Evolutionary conservation across 2,888 invertebrate genomes (phyloP).

Genomic region (Matsumyia berberina): DNA sequence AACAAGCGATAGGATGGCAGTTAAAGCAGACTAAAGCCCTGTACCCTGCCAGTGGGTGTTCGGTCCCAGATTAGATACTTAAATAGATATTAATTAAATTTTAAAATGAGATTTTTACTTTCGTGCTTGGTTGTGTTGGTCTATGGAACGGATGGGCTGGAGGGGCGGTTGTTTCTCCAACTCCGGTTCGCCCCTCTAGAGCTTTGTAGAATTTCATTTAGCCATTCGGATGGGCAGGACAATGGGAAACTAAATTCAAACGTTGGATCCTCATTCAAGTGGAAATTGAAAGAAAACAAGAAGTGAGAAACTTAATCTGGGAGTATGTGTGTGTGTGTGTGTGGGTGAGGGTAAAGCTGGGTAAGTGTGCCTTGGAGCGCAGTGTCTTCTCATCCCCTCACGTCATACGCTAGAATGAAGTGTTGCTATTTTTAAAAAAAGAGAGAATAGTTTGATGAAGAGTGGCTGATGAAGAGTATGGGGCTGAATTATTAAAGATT

Average conservation of each 20-base stretch:
- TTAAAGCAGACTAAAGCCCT: conserved; percentile 24
- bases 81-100: conserved; percentile 74
- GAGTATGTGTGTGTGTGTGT: background rate
- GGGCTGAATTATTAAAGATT: background rate
- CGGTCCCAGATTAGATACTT: conserved; percentile 61
- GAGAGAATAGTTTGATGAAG: conserved; percentile 1
- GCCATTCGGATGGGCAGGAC: conserved; percentile 44
- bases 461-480: background rate
- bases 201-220: conserved; percentile 46
- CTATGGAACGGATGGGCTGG: background rate
- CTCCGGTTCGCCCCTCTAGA: too few species aligned
- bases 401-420: background rate
- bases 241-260: conserved; percentile 54
- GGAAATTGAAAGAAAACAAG: conserved; percentile 71
- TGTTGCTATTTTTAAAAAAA: conserved; percentile 27
- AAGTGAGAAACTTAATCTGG: conserved; percentile 49
- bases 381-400: background rate
- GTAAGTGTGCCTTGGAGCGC: background rate
- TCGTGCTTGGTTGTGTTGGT: conserved; percentile 9
- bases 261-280: conserved; percentile 53
- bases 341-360: background rate
- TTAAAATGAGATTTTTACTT: conserved; percentile 62
- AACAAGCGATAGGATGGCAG: conserved; percentile 18
- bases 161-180: background rate
- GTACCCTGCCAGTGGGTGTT: background rate